phyloP scores from a whole-genome alignment of 2,113 vertebrate species.

The Dolichotis patagonum region DNA sequence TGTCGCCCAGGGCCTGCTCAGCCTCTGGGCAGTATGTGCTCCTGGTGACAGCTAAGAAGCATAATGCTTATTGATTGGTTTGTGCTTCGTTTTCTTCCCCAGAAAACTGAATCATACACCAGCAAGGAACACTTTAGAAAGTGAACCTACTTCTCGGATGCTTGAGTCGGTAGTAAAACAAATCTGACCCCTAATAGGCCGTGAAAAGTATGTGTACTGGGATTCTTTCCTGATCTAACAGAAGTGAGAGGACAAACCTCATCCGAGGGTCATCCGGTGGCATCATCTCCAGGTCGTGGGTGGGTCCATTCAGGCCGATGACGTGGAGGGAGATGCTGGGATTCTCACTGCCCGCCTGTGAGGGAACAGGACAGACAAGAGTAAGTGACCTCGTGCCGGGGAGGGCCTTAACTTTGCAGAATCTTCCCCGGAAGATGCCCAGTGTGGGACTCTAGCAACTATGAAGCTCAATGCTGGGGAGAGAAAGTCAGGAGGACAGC shows the following conservation, averaged over 20 bases:
- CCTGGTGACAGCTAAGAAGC: fast-evolving
- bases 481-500: neutral
- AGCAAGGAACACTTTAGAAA: neutral
- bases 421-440: fast-evolving
- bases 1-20: fast-evolving
- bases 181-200: neutral
- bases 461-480: neutral
- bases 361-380: conserved; percentile 24
- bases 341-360: conserved; percentile 96
- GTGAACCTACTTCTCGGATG: neutral
- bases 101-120: neutral
- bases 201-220: fast-evolving
- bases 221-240: fast-evolving
- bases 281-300: conserved; percentile 96
- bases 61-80: fast-evolving
- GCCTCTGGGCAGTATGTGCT: neutral
- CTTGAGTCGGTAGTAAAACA: neutral
- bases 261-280: conserved; percentile 94
- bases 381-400: fast-evolving
- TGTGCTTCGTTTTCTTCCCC: fast-evolving
- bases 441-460: neutral
- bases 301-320: conserved; percentile 95
- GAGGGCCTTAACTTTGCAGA: fast-evolving
- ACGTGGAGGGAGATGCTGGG: conserved; percentile 95
- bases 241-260: conserved; percentile 86